Evolutionary conservation across 2,888 invertebrate species (phyloP), one percentile per base, ranked within the genome.

Genomic region (Seira ritae): DNA sequence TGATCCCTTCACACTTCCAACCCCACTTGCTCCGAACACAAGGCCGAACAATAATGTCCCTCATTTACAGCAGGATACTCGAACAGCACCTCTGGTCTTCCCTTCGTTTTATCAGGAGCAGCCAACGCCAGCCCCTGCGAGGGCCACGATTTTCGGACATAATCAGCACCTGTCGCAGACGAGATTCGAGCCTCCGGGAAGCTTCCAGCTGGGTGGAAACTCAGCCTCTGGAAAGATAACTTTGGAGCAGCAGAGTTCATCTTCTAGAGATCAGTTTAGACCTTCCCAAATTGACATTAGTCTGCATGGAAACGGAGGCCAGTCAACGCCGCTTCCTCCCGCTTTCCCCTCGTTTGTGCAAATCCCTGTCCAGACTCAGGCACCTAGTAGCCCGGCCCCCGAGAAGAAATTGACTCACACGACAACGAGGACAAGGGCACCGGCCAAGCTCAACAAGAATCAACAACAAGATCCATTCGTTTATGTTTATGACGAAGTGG

Each of bases 401-500:
- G 72, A 79, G n/a, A 65, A 71, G 71, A 76, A 71, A 24, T 71
- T 17, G 20, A 1, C 69, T 17, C 66, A 31, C 67, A 65, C 42
- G 17, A 73, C 8, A 20, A 74, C 12, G 46, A 66, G 0, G 69
- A 62, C 75, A 0, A 68, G 80, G 22, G 37, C 50, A 0, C 78
- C 60, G 3, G 66, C 69, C 20, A 72, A 77, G 17, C 68, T 73
- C 0, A 46, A 37, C 19, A 72, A 82, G 50, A 66, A 60, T 46
- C 76, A 82, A 22, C 73, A 62, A 19, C 69, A 86, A 4, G 86
- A 87, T 23, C 86, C 86, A 15, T 88, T 85, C 46, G 85, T 88
- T 20, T 89, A 89, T 24, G 88, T 89, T 0, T 89, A 89, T 62
- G 89, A 89, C 31, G 88, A 89, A 74, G 85, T 82, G n/a, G 89